These are phyloP conservation scores for Halichoerus grypus DNA, from an alignment of 2,113 vertebrate genomes.

Conservation along the genomic window DNA sequence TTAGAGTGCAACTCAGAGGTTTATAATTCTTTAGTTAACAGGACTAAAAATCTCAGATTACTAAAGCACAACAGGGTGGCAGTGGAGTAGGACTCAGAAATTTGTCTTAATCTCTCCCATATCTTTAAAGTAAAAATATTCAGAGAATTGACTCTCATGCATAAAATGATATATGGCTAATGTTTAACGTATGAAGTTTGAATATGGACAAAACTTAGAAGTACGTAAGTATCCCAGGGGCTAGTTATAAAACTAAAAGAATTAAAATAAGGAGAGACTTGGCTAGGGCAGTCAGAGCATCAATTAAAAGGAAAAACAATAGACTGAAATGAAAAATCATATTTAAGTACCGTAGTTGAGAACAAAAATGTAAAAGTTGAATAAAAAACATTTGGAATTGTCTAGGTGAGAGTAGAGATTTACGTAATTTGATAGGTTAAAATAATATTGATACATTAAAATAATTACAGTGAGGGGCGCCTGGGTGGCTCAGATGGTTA, in stretches of 20 bases:
- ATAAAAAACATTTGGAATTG: slow-evolving; percentile 4
- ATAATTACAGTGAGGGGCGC: not conserved
- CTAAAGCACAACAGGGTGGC: not conserved
- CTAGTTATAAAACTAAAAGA: slow-evolving; percentile 15
- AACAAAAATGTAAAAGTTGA: slow-evolving; percentile 52
- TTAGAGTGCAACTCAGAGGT: not conserved
- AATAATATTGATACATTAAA: not conserved
- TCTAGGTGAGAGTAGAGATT: not conserved
- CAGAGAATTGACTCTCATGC: slow-evolving; percentile 28
- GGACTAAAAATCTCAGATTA: slow-evolving; percentile 51
- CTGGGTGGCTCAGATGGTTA: too few relatives aligned
- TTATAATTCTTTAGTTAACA: not conserved
- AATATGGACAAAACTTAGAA: slow-evolving; percentile 40
- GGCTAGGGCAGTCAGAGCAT: not conserved
- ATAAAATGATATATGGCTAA: not conserved
- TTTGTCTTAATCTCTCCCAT: not conserved
- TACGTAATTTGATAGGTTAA: slow-evolving; percentile 1
- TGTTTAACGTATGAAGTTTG: slow-evolving; percentile 56
- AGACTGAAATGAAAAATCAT: not conserved
- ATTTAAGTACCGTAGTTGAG: slow-evolving; percentile 7
- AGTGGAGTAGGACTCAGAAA: slow-evolving; percentile 12
- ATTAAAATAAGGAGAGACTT: not conserved
- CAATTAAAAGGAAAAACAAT: slow-evolving; percentile 52
- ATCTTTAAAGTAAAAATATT: slow-evolving; percentile 51
- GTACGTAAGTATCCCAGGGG: not conserved